These are phyloP conservation scores for Coelogynopora nodosa DNA, from an alignment of 2,888 invertebrate genomes.

Conservation along the genomic window DNA sequence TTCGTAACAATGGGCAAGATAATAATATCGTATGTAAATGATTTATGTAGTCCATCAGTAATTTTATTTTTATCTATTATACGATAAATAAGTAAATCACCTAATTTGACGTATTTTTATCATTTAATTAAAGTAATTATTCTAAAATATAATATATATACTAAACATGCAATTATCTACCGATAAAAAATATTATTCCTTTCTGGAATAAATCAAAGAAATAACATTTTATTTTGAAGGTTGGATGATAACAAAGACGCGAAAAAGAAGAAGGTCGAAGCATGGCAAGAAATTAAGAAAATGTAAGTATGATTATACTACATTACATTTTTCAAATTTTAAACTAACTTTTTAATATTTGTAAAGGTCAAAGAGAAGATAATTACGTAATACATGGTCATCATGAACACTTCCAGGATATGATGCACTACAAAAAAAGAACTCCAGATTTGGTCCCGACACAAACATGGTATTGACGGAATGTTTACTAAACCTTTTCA, in stretches of 20 bases:
- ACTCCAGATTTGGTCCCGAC: too few species aligned
- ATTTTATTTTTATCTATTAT: too few species aligned
- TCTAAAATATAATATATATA: not conserved
- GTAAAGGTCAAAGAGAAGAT: too few species aligned
- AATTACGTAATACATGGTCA: too few species aligned
- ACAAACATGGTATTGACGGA: too few species aligned
- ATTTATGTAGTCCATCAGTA: not conserved
- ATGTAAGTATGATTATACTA: not conserved
- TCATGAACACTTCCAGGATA: too few species aligned
- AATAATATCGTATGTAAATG: not conserved
- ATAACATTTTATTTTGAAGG: conserved; percentile 3
- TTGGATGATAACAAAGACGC: not conserved
- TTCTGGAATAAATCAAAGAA: conserved; percentile 24
- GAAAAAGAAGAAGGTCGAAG: conserved; percentile 21
- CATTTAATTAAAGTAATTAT: not conserved
- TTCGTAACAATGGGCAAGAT: too few species aligned
- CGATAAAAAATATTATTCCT: not conserved
- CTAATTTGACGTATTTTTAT: not conserved
- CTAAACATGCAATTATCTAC: not conserved
- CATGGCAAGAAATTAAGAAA: conserved; percentile 3
- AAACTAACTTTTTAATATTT: too few species aligned
- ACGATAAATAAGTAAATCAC: too few species aligned
- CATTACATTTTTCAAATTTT: not conserved
- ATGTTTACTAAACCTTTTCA: too few species aligned
- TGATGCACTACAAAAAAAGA: too few species aligned